These are phyloP conservation scores for Moxostoma hubbsi DNA, from an alignment of 2,797 vertebrate species.

Conservation along the genomic window DNA sequence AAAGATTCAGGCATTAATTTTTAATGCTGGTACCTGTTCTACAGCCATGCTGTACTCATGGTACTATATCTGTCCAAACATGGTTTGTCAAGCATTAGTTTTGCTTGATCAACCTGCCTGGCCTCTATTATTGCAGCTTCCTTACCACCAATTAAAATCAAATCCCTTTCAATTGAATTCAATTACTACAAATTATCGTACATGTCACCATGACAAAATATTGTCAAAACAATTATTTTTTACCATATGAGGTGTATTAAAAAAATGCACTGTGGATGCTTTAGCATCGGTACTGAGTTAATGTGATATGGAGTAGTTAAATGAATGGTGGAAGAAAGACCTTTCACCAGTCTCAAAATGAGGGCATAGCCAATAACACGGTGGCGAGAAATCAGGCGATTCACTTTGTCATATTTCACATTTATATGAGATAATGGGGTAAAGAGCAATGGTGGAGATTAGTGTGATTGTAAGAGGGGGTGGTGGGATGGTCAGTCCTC, in stretches of 20 bases:
- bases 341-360: conserved; percentile 34
- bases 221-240: conserved; percentile 40
- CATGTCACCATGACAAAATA: conserved; percentile 41
- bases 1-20: conserved; percentile 25
- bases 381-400: not conserved
- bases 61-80: conserved; percentile 28
- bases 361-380: conserved; percentile 36
- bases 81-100: conserved; percentile 31
- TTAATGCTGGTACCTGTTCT: conserved; percentile 47
- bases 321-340: conserved; percentile 19
- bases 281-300: conserved; percentile 22
- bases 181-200: conserved; percentile 55
- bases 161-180: conserved; percentile 41
- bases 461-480: not conserved
- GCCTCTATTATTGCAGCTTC: conserved; percentile 22
- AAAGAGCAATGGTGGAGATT: not conserved
- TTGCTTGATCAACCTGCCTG: conserved; percentile 13
- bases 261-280: conserved; percentile 17
- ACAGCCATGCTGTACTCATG: not conserved
- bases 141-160: conserved; percentile 43
- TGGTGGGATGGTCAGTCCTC: not conserved
- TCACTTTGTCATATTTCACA: conserved; percentile 39
- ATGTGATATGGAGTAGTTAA: conserved; percentile 34
- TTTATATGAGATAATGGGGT: conserved; percentile 37
- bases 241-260: conserved; percentile 33